phyloP scores from a whole-genome alignment of 2,797 vertebrate species.

The Crocodylus rhombifer region DNA sequence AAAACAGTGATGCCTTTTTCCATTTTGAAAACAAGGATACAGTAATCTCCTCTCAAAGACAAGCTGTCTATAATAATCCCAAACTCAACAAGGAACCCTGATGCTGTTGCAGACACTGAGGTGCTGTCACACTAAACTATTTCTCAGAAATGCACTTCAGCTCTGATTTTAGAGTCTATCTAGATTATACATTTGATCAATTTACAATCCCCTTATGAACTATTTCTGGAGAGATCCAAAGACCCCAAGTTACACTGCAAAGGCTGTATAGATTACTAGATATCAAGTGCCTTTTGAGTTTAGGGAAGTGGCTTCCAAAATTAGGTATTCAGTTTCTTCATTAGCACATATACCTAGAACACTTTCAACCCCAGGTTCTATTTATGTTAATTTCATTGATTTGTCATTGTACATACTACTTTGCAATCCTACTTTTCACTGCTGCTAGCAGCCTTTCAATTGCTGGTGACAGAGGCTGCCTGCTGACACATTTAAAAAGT shows the following conservation, averaged over 20 bases:
- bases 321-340: neutral
- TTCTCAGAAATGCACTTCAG: neutral
- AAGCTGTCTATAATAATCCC: constrained; percentile 11
- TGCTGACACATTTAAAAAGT: neutral
- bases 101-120: neutral
- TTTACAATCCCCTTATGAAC: neutral
- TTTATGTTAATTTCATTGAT: neutral
- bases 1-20: constrained; percentile 59
- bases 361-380: neutral
- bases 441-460: neutral
- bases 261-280: neutral
- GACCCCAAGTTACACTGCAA: neutral
- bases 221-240: neutral
- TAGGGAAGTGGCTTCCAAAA: neutral
- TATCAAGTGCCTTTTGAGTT: neutral
- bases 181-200: neutral
- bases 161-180: neutral
- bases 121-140: neutral
- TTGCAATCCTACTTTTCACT: neutral
- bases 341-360: neutral
- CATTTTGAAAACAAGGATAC: constrained; percentile 45
- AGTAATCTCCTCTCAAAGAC: constrained; percentile 25
- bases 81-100: neutral
- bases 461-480: neutral
- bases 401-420: neutral